Conservation (phyloP, 2,888 invertebrate genomes). For the Sclerodermus sp. region DNA sequence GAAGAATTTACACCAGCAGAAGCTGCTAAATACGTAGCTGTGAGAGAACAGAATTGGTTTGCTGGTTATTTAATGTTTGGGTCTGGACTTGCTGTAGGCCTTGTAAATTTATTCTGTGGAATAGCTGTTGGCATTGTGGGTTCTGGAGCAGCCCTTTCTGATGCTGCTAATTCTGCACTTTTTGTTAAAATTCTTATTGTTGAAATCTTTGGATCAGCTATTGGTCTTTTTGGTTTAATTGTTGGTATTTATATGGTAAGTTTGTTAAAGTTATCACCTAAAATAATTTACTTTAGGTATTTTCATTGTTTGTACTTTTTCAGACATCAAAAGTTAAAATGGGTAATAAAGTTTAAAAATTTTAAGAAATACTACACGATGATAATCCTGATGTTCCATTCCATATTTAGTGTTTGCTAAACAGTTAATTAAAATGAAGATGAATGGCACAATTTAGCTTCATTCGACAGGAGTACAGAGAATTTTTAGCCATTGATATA, state of each 20-base stretch:
- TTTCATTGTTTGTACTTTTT: conserved; percentile 13
- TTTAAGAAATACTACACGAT: background rate
- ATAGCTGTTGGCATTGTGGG: conserved; percentile 97
- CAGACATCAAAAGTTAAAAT: conserved; percentile 76
- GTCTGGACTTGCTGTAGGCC: conserved; percentile 91
- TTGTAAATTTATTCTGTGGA: conserved; percentile 95
- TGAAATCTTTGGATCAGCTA: conserved; percentile 98
- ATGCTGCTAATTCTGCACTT: conserved; percentile 93
- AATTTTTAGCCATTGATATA: too few species aligned
- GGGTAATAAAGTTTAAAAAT: conserved; percentile 56
- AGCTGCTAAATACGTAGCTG: conserved; percentile 6
- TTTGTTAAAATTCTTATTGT: conserved; percentile 98
- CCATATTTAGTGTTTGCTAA: conserved; percentile 18
- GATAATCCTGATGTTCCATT: conserved; percentile 22
- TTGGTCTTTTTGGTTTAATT: conserved; percentile 97
- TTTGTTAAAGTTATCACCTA: conserved; percentile 15
- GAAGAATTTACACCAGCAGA: conserved; percentile 54
- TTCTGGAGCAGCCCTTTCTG: conserved; percentile 96
- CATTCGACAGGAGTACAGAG: too few species aligned
- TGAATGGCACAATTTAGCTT: too few species aligned
- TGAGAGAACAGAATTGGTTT: conserved; percentile 69
- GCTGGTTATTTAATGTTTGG: conserved; percentile 96
- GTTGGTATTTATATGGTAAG: conserved; percentile 91
- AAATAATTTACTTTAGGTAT: background rate
- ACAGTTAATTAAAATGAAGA: background rate